phyloP scores from a whole-genome alignment of 2,113 vertebrate species.

The Nothoprocta perdicaria region DNA sequence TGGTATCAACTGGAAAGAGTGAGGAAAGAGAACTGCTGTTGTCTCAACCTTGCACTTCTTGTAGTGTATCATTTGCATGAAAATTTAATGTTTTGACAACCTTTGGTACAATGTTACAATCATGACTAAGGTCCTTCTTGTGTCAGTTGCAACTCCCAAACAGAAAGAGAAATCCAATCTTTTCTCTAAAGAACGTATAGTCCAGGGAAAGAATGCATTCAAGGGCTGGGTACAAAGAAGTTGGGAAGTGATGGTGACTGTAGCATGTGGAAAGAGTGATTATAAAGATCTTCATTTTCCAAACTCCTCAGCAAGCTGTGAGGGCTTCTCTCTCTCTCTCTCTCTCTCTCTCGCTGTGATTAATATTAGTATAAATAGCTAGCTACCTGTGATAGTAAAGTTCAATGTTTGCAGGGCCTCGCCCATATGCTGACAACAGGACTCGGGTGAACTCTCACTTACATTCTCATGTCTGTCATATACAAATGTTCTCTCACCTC shows the following conservation, averaged over 20 bases:
- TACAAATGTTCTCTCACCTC: not conserved
- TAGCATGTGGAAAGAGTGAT: not conserved
- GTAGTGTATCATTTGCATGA: not conserved
- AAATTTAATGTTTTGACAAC: not conserved
- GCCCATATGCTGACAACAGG: not conserved
- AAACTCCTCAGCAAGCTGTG: not conserved
- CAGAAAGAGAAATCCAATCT: not conserved
- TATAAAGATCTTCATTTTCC: not conserved
- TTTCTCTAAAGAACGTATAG: not conserved
- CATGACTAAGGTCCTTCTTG: not conserved
- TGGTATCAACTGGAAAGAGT: accelerated
- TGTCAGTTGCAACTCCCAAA: not conserved
- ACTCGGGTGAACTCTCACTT: not conserved
- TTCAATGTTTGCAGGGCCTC: not conserved
- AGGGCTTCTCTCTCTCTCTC: not conserved
- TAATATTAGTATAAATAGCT: not conserved
- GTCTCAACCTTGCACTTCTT: accelerated
- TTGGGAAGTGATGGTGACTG: not conserved
- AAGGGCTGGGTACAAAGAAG: not conserved
- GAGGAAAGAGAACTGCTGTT: not conserved
- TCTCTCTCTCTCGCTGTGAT: not conserved
- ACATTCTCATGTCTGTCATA: not conserved
- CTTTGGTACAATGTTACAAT: not conserved
- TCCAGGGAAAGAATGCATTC: not conserved
- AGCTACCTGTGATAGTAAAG: not conserved